Base-by-base conservation (phyloP, 1,140 invertebrate genomes). In the Mesaphorura yosii region DNA sequence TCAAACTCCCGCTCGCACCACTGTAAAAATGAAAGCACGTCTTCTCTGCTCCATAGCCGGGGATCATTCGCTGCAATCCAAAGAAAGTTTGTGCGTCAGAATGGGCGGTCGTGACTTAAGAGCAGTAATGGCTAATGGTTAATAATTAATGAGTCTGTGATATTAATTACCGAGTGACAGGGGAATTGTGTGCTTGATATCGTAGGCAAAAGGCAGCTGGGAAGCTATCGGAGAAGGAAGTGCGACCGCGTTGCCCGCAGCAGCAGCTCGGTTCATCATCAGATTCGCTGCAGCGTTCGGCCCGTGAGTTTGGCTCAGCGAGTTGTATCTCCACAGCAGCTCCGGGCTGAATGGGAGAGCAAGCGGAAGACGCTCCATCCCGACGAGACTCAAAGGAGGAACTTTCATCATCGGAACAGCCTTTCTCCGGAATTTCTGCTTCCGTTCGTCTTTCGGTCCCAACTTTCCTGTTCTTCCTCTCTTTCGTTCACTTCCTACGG, bases 1-100 rank as follows among this genome's bases (percentile, higher is more conserved):
- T 93, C 89, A 67, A 90, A 95, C 70, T 94, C 90, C 38, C 86
- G 76, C 68, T 91, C 86, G 55, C 89, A 89, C 83, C 90, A 94
- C 62, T 84, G 80, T 26, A 96, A 71, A 72, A 94, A 95, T 20
- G 82, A 75, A 12, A 77, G 73, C 1, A 95, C 90, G 67, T 95
- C 88, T 60, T 94, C 88, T 60, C 89, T 78, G 25, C 80, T 83
- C 90, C 90, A 96, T 15, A 84, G 68, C 62, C 88, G 75, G 12
- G 90, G 90, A 74, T 93, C 89, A 59, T 82, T 80, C 4, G 86
- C 86, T 82, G 71, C 45, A 70, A 17, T 41, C 6, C 39, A 19
- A 10, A 34, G 31, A 34, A 34, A 34, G 31, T 34, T n/a, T n/a
- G n/a, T 34, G n/a, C 31, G n/a, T n/a, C n/a, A n/a, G n/a, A n/a